A percentile compares a stretch with the other conserved stretches of the same genome.
These are phyloP conservation scores for Melieria omissa DNA, from an alignment of 2,888 invertebrate genomes.

Conservation along the genomic window DNA sequence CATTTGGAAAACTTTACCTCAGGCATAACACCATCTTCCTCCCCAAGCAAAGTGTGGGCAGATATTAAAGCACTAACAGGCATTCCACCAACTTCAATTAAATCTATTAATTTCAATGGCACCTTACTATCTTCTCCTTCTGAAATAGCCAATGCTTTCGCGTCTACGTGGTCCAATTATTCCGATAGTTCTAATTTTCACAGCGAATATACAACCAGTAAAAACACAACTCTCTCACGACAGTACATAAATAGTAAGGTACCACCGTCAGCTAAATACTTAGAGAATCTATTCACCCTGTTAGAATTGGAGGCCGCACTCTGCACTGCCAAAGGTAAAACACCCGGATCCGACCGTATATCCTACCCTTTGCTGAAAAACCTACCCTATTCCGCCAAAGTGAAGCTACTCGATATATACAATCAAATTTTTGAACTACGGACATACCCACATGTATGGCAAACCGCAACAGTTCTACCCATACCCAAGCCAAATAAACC, in stretches of 20 bases:
- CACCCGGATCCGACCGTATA: slow-evolving; percentile 10
- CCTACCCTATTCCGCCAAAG: not conserved
- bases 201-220: not conserved
- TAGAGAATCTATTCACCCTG: not conserved
- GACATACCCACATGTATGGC: too few relatives aligned
- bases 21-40: too few relatives aligned
- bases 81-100: too few relatives aligned
- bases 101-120: too few relatives aligned
- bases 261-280: slow-evolving; percentile 1
- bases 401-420: too few relatives aligned
- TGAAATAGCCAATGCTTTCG: not conserved
- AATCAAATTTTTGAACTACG: too few relatives aligned
- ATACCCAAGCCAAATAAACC: too few relatives aligned
- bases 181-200: not conserved
- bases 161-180: slow-evolving; percentile 10
- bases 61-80: too few relatives aligned
- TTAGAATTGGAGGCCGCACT: not conserved
- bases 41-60: too few relatives aligned
- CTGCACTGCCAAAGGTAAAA: not conserved
- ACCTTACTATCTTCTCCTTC: too few relatives aligned
- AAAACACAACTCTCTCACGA: not conserved
- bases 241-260: not conserved
- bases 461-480: too few relatives aligned
- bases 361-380: slow-evolving; percentile 2
- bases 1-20: too few relatives aligned